phyloP scores from a whole-genome alignment of 2,113 vertebrate genomes.

The Silurus glanis region DNA sequence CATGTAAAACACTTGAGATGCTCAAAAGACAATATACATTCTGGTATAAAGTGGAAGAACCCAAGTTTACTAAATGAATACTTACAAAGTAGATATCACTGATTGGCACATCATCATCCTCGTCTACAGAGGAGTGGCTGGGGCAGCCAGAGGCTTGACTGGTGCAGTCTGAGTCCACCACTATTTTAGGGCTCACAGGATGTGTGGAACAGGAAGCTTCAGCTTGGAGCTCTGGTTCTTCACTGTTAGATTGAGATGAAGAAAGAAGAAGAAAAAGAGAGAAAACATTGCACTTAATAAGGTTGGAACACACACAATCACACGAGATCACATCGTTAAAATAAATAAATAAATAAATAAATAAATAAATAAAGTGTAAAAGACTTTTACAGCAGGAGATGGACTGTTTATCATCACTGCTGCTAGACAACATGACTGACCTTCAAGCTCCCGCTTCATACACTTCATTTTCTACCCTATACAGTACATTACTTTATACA shows the following conservation, averaged over 20 bases:
- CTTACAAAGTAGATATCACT: constrained; percentile 97
- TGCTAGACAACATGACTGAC: neutral
- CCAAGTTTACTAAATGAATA: constrained; percentile 17
- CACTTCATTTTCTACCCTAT: neutral
- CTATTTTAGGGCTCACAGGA: constrained; percentile 62
- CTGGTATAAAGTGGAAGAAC: neutral
- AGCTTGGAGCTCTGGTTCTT: constrained; percentile 65
- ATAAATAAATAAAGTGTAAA: neutral
- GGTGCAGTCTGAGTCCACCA: constrained; percentile 76
- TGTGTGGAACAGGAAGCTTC: constrained; percentile 55
- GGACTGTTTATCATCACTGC: neutral
- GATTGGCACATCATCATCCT: constrained; percentile 84
- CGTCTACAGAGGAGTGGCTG: constrained; percentile 93
- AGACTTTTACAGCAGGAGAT: neutral
- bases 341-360: no score
- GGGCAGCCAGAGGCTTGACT: constrained; percentile 87
- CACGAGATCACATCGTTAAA: no score
- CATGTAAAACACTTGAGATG: neutral
- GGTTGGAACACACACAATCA: no score
- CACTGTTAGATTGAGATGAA: constrained; percentile 65
- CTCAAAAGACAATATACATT: neutral
- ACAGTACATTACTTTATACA: no score
- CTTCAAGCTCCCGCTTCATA: neutral
- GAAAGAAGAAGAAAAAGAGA: neutral
- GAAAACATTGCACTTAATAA: neutral